Evolutionary conservation across 2,113 vertebrate genomes (phyloP).

Genomic region (Chaetodon auriga): DNA sequence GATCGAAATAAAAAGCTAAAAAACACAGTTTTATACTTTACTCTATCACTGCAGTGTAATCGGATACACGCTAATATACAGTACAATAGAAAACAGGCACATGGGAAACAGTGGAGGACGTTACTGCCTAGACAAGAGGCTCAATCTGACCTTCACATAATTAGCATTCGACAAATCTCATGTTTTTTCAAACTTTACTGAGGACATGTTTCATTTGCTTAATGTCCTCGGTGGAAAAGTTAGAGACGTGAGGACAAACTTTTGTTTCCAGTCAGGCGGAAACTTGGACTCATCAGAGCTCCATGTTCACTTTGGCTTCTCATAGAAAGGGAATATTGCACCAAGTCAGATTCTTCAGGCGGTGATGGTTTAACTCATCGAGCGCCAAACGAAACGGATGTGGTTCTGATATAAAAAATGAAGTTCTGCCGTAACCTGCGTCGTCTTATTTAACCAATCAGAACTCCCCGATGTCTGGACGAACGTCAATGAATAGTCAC

Average conservation of each 20-base stretch:
- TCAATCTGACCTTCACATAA: no score
- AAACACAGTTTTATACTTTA: neutral
- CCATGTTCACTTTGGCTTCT: conserved; percentile 40
- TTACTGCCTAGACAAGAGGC: neutral
- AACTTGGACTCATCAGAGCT: neutral
- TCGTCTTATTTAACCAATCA: neutral
- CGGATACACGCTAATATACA: neutral
- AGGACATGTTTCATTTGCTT: neutral
- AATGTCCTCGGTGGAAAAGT: neutral
- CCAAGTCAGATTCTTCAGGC: neutral
- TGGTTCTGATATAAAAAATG: no score
- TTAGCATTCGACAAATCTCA: no score
- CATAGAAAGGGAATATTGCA: conserved; percentile 41
- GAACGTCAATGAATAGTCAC: neutral
- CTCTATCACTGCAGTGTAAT: no score
- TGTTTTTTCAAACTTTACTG: no score
- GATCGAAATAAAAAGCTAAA: neutral
- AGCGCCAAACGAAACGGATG: no score
- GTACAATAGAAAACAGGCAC: neutral
- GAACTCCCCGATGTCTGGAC: neutral
- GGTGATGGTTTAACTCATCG: no score
- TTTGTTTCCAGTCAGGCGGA: neutral
- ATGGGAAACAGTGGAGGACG: neutral
- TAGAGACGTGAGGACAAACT: neutral
- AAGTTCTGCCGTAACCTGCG: no score